Evolutionary conservation across 2,888 invertebrate species (phyloP).

Genomic region (Osedax fenrisi): DNA sequence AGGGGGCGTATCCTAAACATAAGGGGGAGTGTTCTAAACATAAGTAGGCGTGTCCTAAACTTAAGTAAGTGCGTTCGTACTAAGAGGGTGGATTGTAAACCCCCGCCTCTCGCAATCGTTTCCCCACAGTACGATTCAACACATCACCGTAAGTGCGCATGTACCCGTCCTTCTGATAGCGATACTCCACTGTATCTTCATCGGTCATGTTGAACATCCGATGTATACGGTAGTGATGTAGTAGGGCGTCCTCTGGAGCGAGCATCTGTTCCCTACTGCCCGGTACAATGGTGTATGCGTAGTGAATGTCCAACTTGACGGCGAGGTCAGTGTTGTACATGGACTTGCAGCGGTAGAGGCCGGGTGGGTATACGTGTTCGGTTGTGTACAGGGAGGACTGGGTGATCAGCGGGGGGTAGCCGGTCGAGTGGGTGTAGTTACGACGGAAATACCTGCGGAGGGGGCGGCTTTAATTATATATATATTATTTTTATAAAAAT

Average conservation of each 20-base stretch:
- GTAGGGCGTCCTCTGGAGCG: conserved; percentile 28
- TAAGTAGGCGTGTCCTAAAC: too few species aligned
- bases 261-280: conserved; percentile 29
- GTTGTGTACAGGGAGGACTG: conserved; percentile 32
- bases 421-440: conserved; percentile 15
- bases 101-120: not conserved
- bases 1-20: too few species aligned
- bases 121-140: not conserved
- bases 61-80: too few species aligned
- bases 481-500: too few species aligned
- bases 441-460: conserved; percentile 32
- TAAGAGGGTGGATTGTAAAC: too few species aligned
- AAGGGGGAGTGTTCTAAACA: too few species aligned
- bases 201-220: conserved; percentile 22
- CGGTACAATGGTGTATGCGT: conserved; percentile 26
- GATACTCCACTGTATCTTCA: not conserved
- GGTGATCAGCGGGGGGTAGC: conserved; percentile 27
- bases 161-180: not conserved
- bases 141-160: not conserved
- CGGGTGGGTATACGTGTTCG: conserved; percentile 30
- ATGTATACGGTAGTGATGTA: conserved; percentile 33
- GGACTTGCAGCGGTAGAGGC: conserved; percentile 34
- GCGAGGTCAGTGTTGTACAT: conserved; percentile 30
- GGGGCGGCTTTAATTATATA: too few species aligned
- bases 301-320: conserved; percentile 32